Conservation (phyloP, 2,888 invertebrate genomes). For the Drosophila anceps region DNA sequence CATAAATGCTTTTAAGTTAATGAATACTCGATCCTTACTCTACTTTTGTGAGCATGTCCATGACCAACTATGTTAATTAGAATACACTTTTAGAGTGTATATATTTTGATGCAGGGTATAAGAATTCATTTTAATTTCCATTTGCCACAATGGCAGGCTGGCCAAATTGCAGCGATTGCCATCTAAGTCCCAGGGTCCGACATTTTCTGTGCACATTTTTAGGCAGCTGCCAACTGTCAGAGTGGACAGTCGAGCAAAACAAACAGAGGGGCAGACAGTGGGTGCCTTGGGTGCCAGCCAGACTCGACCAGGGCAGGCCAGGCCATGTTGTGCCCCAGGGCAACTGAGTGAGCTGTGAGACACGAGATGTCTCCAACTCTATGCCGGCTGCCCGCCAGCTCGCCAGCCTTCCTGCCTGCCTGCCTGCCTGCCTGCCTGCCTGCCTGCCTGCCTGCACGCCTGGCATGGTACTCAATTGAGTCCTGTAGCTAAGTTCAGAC, state of each 20-base stretch:
- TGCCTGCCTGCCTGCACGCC: constrained; percentile 14
- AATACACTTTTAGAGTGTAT: not conserved
- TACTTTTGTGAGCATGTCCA: no score
- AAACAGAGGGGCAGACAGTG: constrained; percentile 23
- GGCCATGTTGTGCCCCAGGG: constrained; percentile 48
- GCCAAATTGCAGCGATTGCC: constrained; percentile 69
- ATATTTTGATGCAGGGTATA: constrained; percentile 19
- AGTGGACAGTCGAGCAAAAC: constrained; percentile 53
- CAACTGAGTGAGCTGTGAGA: constrained; percentile 37
- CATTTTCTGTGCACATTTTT: constrained; percentile 66
- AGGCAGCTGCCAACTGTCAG: constrained; percentile 78
- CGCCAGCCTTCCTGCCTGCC: no score
- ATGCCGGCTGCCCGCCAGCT: no score
- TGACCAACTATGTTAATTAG: not conserved
- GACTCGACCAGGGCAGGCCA: constrained; percentile 15
- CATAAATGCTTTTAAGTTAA: not conserved
- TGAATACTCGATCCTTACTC: no score
- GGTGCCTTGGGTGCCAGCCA: not conserved
- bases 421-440: not conserved
- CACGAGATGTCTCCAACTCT: constrained; percentile 39
- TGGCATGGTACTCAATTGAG: constrained; percentile 52
- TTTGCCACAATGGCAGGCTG: constrained; percentile 60
- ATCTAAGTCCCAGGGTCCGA: constrained; percentile 66
- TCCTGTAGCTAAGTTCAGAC: constrained; percentile 40
- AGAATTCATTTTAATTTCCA: constrained; percentile 71